A percentile compares a stretch with the other conserved stretches of the same genome.
Evolutionary conservation across 2,888 invertebrate genomes (phyloP).

Genomic region (Diarsia mendica): DNA sequence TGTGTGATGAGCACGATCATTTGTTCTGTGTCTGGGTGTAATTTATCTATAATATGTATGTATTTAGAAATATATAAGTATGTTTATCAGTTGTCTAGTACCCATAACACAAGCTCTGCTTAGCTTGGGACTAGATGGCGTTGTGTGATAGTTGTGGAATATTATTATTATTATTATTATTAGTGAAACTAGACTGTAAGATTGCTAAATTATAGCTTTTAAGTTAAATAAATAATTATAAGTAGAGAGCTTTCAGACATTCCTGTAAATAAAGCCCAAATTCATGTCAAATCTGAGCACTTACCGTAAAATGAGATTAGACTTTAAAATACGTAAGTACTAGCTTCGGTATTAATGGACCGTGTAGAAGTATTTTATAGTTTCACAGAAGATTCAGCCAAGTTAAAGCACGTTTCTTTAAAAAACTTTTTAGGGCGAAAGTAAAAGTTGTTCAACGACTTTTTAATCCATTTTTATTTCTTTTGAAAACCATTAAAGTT

Average conservation of each 20-base stretch:
- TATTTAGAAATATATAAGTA: too few relatives aligned
- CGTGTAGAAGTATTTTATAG: conserved; percentile 65
- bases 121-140: too few relatives aligned
- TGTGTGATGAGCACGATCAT: too few relatives aligned
- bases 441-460: conserved; percentile 69
- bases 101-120: too few relatives aligned
- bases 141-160: too few relatives aligned
- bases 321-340: conserved; percentile 36
- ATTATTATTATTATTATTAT: too few relatives aligned
- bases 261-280: background rate
- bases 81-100: too few relatives aligned
- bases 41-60: too few relatives aligned
- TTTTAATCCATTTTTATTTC: conserved; percentile 72
- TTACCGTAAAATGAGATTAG: conserved; percentile 46
- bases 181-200: too few relatives aligned
- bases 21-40: too few relatives aligned
- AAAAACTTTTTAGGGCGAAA: conserved; percentile 69
- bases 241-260: background rate
- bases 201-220: too few relatives aligned
- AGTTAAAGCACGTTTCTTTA: conserved; percentile 65
- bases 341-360: conserved; percentile 55
- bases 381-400: conserved; percentile 55
- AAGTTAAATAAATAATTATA: too few relatives aligned
- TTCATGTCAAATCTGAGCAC: conserved; percentile 10
- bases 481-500: conserved; percentile 65